Percentiles rank a stretch among this genome's conserved stretches.
These are phyloP conservation scores for Pycnonotus jocosus DNA, from an alignment of 2,113 vertebrate species.

Conservation along the genomic window DNA sequence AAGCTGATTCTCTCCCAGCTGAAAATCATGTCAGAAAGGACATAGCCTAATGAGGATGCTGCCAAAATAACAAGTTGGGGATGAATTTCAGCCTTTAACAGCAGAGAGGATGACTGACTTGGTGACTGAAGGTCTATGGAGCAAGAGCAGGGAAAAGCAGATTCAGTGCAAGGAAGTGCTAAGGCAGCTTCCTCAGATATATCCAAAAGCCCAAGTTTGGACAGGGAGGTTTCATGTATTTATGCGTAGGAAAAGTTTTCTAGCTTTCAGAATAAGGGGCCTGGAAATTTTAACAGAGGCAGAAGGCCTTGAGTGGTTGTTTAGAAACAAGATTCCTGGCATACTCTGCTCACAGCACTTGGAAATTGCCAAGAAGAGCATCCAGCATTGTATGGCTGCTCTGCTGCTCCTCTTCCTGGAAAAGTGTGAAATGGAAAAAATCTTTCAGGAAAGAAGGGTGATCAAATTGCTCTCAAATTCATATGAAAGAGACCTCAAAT, in stretches of 20 bases:
- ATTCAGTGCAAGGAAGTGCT: not conserved
- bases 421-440: not conserved
- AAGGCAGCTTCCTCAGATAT: not conserved
- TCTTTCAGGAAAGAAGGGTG: not conserved
- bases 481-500: not conserved
- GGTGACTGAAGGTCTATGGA: not conserved
- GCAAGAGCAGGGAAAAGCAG: not conserved
- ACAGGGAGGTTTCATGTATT: not conserved
- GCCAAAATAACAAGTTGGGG: not conserved
- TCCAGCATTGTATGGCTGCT: not conserved
- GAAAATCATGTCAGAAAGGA: not conserved
- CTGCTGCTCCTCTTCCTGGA: not conserved
- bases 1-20: not conserved
- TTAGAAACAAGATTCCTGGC: not conserved
- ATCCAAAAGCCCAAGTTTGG: not conserved
- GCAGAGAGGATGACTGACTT: not conserved
- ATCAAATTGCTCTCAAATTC: not conserved
- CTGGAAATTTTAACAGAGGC: not conserved
- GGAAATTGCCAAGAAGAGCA: not conserved
- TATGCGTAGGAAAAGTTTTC: not conserved
- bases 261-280: not conserved
- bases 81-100: not conserved
- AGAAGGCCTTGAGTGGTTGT: not conserved
- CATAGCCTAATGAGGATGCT: fast-evolving
- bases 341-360: not conserved